Evolutionary conservation across 2,888 invertebrate species (phyloP).

Genomic region (Phymatocera aterrima): DNA sequence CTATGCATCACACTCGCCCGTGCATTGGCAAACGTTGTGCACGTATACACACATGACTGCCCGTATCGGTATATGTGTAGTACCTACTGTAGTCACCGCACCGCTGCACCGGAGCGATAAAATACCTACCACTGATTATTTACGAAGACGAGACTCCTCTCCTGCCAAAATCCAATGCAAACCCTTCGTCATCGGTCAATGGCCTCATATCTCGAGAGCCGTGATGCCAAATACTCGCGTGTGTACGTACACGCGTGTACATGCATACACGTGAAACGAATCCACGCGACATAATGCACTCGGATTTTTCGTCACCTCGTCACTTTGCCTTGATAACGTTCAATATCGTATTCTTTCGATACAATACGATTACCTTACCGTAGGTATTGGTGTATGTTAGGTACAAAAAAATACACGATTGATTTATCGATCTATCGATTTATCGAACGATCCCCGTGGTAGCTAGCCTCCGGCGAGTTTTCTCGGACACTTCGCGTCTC

Average conservation of each 20-base stretch:
- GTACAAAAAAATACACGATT: background rate
- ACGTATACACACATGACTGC: no score
- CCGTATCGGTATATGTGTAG: no score
- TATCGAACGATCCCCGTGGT: background rate
- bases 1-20: no score
- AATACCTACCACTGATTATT: background rate
- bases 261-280: no score
- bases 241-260: no score
- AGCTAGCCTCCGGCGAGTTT: background rate
- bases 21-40: no score
- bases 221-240: no score
- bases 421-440: constrained; percentile 1
- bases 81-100: no score
- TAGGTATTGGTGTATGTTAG: no score
- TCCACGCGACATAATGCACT: no score
- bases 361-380: background rate
- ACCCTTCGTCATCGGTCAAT: constrained; percentile 16
- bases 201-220: background rate
- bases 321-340: no score
- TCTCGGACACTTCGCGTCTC: background rate
- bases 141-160: background rate
- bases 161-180: constrained; percentile 17
- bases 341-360: background rate
- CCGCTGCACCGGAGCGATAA: background rate
- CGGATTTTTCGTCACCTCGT: no score